These are phyloP conservation scores for Catostylus mosaicus DNA, from an alignment of 30 jellyfish, hydroid and myxozoan species.

Conservation along the genomic window DNA sequence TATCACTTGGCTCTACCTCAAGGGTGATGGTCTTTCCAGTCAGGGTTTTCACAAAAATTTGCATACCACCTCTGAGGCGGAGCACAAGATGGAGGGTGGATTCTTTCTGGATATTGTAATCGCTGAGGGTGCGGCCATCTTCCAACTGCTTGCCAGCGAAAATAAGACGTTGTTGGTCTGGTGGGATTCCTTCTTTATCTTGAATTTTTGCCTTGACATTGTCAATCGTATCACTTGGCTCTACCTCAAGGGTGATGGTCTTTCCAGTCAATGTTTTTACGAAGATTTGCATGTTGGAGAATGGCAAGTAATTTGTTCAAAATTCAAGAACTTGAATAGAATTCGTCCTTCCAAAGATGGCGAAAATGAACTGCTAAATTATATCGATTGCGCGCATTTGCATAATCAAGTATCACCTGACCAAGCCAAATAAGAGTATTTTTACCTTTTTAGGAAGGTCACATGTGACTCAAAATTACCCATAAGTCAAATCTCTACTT, in stretches of 20 bases:
- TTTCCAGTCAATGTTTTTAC: slow-evolving; percentile 95
- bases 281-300: slow-evolving; percentile 65
- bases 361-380: background rate
- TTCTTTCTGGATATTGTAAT: slow-evolving; percentile 94
- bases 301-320: background rate
- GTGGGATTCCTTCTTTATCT: slow-evolving; percentile 97
- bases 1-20: slow-evolving; percentile 97
- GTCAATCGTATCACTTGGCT: slow-evolving; percentile 84
- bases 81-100: slow-evolving; percentile 92
- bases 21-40: slow-evolving; percentile 97
- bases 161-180: slow-evolving; percentile 94
- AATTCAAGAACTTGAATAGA: background rate
- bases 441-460: background rate
- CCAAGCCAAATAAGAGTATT: slow-evolving; percentile 3
- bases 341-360: too few relatives aligned
- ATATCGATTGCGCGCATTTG: background rate
- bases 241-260: slow-evolving; percentile 93
- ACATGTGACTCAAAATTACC: background rate
- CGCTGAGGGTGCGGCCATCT: slow-evolving; percentile 97
- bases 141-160: slow-evolving; percentile 94
- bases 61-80: slow-evolving; percentile 96
- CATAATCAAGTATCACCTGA: background rate
- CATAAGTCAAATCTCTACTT: background rate
- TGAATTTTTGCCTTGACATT: slow-evolving; percentile 87
- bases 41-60: slow-evolving; percentile 88